Percentiles rank a stretch among this genome's conserved stretches.
Evolutionary conservation across 2,888 invertebrate species (phyloP).

Genomic region (Malthinus seriepunctatus): DNA sequence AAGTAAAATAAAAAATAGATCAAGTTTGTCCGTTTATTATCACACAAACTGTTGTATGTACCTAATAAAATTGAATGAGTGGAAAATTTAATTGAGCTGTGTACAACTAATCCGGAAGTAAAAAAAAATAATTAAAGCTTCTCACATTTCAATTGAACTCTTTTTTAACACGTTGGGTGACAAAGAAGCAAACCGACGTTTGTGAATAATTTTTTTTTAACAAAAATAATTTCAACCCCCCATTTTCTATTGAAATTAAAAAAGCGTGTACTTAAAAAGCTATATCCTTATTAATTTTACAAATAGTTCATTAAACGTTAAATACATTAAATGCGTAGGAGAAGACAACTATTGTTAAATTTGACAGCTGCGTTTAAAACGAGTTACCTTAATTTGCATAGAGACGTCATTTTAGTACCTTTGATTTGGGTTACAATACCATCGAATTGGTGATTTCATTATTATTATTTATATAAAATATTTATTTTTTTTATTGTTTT

Average conservation of each 20-base stretch:
- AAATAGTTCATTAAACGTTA: slow-evolving; percentile 28
- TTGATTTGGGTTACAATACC: slow-evolving; percentile 28
- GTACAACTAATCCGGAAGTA: slow-evolving; percentile 8
- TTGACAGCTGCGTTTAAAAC: slow-evolving; percentile 28
- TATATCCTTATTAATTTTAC: slow-evolving; percentile 12
- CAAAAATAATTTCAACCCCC: neutral
- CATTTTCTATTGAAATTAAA: slow-evolving; percentile 20
- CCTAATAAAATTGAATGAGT: neutral
- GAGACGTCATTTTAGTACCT: slow-evolving; percentile 35
- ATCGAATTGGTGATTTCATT: slow-evolving; percentile 24
- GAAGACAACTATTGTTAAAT: slow-evolving; percentile 27
- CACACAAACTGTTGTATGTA: too few relatives aligned
- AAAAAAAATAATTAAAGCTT: slow-evolving; percentile 4
- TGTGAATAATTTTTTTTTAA: neutral
- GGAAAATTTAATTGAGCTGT: neutral
- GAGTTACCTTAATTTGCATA: slow-evolving; percentile 36
- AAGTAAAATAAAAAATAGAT: too few relatives aligned
- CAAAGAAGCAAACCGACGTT: slow-evolving; percentile 11
- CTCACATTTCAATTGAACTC: slow-evolving; percentile 13
- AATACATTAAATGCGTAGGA: slow-evolving; percentile 29
- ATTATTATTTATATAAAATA: slow-evolving; percentile 2
- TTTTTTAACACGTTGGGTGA: slow-evolving; percentile 19
- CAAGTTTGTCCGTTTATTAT: too few relatives aligned
- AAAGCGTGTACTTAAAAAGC: neutral
- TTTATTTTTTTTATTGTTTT: slow-evolving; percentile 21